phyloP scores from a whole-genome alignment of 2,888 invertebrate species.

The Cecidostiba fungosa region DNA sequence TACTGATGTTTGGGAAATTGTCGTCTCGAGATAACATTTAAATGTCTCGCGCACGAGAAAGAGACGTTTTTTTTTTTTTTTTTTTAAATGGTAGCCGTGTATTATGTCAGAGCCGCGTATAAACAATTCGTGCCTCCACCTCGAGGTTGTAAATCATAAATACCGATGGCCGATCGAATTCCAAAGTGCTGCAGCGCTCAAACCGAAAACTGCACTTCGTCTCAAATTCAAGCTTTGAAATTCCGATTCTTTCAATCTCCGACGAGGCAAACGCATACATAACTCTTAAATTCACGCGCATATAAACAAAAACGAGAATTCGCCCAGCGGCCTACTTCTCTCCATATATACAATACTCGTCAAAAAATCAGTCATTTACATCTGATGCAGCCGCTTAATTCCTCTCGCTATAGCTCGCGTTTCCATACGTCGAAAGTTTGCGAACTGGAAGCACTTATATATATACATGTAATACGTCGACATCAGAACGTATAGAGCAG shows the following conservation, averaged over 20 bases:
- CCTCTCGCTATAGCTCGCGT: slow-evolving; percentile 7
- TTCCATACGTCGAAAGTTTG: slow-evolving; percentile 15
- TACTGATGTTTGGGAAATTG: not conserved
- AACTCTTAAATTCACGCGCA: not conserved
- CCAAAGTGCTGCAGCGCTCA: slow-evolving; percentile 27
- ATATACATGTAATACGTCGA: not conserved
- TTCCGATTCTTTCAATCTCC: not conserved
- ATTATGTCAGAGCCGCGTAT: not conserved
- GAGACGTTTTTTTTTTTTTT: not conserved
- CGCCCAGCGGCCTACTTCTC: not conserved
- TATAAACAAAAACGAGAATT: slow-evolving; percentile 7
- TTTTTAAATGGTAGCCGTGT: not conserved
- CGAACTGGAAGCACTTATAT: not conserved
- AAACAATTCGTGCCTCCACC: slow-evolving; percentile 56
- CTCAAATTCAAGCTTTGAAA: not conserved
- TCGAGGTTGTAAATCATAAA: slow-evolving; percentile 56
- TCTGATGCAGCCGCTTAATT: slow-evolving; percentile 12
- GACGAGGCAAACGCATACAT: too few relatives aligned
- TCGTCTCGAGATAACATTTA: slow-evolving; percentile 10
- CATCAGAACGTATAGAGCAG: not conserved
- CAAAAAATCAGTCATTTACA: slow-evolving; percentile 22
- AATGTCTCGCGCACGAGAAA: not conserved
- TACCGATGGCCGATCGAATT: slow-evolving; percentile 49
- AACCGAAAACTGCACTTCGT: not conserved
- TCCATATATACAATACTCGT: not conserved